Evolutionary conservation across 1,140 invertebrate species (phyloP), one percentile per base, ranked within the genome.

Genomic region (Branchinecta lindahli): DNA sequence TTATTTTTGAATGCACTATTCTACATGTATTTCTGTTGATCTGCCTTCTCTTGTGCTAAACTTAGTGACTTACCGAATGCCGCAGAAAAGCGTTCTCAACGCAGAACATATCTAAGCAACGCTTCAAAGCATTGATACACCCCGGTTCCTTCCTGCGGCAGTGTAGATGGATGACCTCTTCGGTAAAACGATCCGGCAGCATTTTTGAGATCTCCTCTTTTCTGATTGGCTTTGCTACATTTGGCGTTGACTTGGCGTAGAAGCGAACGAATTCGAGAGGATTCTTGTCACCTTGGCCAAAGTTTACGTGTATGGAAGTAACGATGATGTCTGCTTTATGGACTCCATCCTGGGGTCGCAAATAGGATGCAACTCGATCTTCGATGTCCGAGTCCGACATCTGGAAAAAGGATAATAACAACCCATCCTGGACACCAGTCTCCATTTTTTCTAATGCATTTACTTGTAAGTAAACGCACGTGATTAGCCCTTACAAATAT

Each of bases 201-300:
- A 61, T 61, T 61, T 61, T 61, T 12, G 52, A 61, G 1, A 61
- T 61, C 18, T 61, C 52, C 18, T 61, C 52, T 61, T 61, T 61
- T 61, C 52, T 61, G 18, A 61, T 61, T 61, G 52, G 52, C 52
- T 61, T 61, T 20, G 52, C 52, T 20, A 61, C 52, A 6, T 61
- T 20, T 4, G 52, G 52, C 12, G 12, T 61, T 12, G 12, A 61
- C 52, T 61, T 61, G 12, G 52, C 6, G 18, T 61, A 61, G 18
- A 61, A 61, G 18, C 52, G 52, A 20, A 61, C 52, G 18, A 61
- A 61, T 20, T 61, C 52, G 12, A 61, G 18, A 6, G 52, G 52
- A 20, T 61, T 61, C 18, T 61, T 61, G 52, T 61, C 52, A 61
- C 52, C 52, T 61, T 61, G 52, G 1, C 52, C 52, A 20, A 61